Base-by-base conservation (phyloP, 2,888 invertebrate species). In the Apeira syringaria region DNA sequence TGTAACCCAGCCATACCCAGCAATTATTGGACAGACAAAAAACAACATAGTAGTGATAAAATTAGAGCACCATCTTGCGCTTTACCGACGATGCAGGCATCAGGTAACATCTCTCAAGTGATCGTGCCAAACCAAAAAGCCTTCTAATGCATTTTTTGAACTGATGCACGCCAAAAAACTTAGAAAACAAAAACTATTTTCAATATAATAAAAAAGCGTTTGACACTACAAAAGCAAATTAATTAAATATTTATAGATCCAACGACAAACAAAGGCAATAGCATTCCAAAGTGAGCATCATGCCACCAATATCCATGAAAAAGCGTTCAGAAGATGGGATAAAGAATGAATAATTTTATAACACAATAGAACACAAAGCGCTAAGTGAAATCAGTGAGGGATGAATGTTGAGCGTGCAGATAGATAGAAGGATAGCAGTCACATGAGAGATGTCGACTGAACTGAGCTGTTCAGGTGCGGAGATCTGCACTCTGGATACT, bases 21-120 rank as follows among this genome's bases (percentile, higher is more conserved):
- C 76, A 75, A 74, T 65, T 71, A 75, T 60, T 80, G 79, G 77
- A 85, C 77, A 74, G 70, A 68, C 15, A 3, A 15, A 56, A 59
- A 54, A 52, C 35, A 53, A 48, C 51, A 56, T 45, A 38, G 25
- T 15, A 15, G 47, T 48, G 28, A 42, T 22, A 35, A 20, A 18
- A 39, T 30, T n/a, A n/a, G n/a, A 47, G 30, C 41, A 47, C 47
- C 29, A 47, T 41, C 42, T 41, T 28, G 44, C 51, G 41, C 29
- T 49, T 28, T 35, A 59, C 69, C 53, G 53, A 53, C 51, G 54
- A 45, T 42, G 27, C 17, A 48, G 56, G 53, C 53, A 47, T 50
- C 79, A 82, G 87, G 85, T 76, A 86, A 87, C 89, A 89, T 88
- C 89, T 89, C 88, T 88, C 89, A 88, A 86, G 82, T 82, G 82